These are phyloP conservation scores for Sylvilagus bachmani DNA, from an alignment of 2,113 vertebrate species.

Conservation along the genomic window DNA sequence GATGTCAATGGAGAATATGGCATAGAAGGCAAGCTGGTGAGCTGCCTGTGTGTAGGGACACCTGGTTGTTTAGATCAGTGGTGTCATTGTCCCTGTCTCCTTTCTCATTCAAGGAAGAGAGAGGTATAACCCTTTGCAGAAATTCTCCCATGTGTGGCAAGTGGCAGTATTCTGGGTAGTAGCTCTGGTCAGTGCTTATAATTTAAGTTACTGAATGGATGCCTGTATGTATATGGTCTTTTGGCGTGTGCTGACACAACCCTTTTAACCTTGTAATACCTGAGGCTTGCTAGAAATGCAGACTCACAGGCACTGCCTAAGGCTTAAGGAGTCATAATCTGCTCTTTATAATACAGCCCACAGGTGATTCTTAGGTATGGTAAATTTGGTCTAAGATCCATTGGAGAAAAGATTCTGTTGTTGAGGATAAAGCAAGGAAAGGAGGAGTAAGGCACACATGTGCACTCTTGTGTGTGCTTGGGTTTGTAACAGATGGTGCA, in stretches of 20 bases:
- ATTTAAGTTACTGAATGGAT: background rate
- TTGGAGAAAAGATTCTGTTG: background rate
- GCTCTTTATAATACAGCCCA: background rate
- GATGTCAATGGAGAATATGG: background rate
- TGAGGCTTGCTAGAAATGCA: background rate
- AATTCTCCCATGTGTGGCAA: background rate
- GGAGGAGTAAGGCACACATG: no score
- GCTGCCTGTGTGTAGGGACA: background rate
- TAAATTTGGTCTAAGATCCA: background rate
- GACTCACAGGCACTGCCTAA: background rate
- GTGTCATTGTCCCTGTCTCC: background rate
- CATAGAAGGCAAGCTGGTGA: background rate
- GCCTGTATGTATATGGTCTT: background rate
- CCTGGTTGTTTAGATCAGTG: background rate
- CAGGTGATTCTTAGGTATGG: background rate
- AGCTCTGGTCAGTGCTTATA: background rate
- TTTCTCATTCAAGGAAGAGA: background rate
- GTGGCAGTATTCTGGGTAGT: background rate
- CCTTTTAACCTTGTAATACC: background rate
- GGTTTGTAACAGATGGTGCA: background rate
- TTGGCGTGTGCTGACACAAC: background rate
- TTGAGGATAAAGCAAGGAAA: background rate
- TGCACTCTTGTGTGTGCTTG: no score
- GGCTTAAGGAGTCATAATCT: background rate
- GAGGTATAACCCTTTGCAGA: background rate